Percentiles rank a stretch among this genome's conserved stretches.
Conservation (phyloP, 2,797 vertebrate species). For the Tragopan temminckii region DNA sequence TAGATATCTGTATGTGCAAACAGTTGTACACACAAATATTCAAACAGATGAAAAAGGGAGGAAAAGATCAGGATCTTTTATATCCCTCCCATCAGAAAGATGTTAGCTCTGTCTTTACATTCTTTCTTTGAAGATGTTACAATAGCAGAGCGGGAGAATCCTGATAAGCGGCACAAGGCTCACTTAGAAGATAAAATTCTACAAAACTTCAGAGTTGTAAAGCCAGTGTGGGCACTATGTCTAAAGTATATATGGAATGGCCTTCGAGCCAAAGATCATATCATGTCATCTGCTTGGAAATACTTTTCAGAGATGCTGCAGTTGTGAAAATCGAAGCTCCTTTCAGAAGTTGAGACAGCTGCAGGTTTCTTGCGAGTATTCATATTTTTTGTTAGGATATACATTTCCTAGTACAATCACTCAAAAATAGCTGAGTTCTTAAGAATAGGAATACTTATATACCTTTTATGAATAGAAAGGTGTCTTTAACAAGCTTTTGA, state of each 20-base stretch:
- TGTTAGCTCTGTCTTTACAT: slow-evolving; percentile 51
- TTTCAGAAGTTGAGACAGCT: slow-evolving; percentile 25
- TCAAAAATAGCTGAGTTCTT: neutral
- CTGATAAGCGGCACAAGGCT: slow-evolving; percentile 63
- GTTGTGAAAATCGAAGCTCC: neutral
- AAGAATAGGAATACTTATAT: neutral
- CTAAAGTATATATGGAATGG: slow-evolving; percentile 54
- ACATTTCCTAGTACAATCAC: neutral
- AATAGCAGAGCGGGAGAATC: slow-evolving; percentile 54
- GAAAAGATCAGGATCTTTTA: neutral
- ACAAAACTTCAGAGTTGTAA: slow-evolving; percentile 66
- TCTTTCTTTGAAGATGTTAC: slow-evolving; percentile 76
- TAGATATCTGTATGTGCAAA: neutral
- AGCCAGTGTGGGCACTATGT: slow-evolving; percentile 69
- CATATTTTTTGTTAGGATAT: neutral
- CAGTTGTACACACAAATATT: neutral
- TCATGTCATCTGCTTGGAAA: slow-evolving; percentile 53
- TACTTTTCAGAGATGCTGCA: slow-evolving; percentile 34
- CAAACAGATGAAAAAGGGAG: neutral
- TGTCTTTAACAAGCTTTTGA: neutral
- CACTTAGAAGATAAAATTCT: slow-evolving; percentile 73
- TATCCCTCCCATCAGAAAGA: slow-evolving; percentile 36
- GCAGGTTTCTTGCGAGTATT: neutral
- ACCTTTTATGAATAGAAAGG: neutral
- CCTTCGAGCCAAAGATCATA: slow-evolving; percentile 66